These are phyloP conservation scores for Perizoma flavofasciatum DNA, from an alignment of 2,888 invertebrate genomes.

Conservation along the genomic window DNA sequence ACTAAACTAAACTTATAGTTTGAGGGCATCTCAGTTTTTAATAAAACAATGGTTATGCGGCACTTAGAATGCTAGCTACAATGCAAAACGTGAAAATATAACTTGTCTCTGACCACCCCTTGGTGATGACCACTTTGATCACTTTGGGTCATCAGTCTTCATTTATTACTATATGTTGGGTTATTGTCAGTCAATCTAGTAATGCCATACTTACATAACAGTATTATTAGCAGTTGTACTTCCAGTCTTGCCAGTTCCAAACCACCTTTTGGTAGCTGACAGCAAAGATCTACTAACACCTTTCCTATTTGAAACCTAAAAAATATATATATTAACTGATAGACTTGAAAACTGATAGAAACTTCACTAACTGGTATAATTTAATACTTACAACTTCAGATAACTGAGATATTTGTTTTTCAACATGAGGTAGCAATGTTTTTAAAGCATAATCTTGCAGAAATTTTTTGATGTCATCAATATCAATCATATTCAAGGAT, in stretches of 20 bases:
- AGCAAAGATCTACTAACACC: slow-evolving; percentile 96
- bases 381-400: slow-evolving; percentile 87
- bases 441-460: slow-evolving; percentile 94
- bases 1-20: too few species aligned
- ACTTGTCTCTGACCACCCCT: too few species aligned
- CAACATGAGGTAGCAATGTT: slow-evolving; percentile 95
- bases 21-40: too few species aligned
- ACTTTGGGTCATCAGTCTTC: too few species aligned
- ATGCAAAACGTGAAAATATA: too few species aligned
- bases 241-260: slow-evolving; percentile 94
- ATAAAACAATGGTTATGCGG: too few species aligned
- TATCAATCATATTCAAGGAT: slow-evolving; percentile 91
- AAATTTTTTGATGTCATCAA: slow-evolving; percentile 92
- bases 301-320: slow-evolving; percentile 91
- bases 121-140: too few species aligned
- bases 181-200: too few species aligned
- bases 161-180: too few species aligned
- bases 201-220: slow-evolving; percentile 88
- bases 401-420: slow-evolving; percentile 92
- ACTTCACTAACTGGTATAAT: too few species aligned
- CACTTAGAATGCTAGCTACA: too few species aligned
- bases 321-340: background rate
- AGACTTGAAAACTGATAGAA: too few species aligned
- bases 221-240: slow-evolving; percentile 89
- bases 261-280: slow-evolving; percentile 98